These are phyloP conservation scores for Okamejei kenojei DNA, from an alignment of 2,797 vertebrate genomes.

Conservation along the genomic window DNA sequence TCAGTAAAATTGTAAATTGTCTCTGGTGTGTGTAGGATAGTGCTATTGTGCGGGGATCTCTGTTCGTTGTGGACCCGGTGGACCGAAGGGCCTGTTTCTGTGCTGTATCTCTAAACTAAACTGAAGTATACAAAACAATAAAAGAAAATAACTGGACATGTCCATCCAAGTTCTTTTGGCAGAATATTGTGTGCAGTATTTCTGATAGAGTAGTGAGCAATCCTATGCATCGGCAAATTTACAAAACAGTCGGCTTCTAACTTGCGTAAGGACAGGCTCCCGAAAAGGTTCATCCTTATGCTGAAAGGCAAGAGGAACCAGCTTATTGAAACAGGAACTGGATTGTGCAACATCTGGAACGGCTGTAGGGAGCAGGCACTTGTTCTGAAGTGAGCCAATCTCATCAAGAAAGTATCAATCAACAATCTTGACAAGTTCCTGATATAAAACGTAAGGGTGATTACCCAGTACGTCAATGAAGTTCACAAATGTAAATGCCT, in stretches of 20 bases:
- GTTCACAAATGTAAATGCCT: no score
- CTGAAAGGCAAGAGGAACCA: neutral
- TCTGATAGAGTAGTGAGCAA: neutral
- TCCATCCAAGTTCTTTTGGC: neutral
- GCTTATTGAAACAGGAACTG: neutral
- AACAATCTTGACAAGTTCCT: no score
- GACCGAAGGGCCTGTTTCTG: no score
- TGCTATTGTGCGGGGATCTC: no score
- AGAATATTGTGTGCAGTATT: neutral
- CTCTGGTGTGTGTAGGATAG: no score
- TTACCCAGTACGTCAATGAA: no score
- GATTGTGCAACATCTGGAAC: neutral
- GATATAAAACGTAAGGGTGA: no score
- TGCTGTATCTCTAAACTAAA: no score
- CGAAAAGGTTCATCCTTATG: neutral
- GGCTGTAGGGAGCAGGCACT: neutral
- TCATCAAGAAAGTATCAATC: no score
- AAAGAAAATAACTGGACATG: neutral
- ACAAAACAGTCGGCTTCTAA: neutral
- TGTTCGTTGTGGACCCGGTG: no score
- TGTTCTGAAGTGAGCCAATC: neutral
- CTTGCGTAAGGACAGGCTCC: neutral
- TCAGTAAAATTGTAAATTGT: no score
- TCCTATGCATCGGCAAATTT: neutral
- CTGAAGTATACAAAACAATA: no score